Evolutionary conservation across 2,888 invertebrate genomes (phyloP).

Genomic region (Drosophila colorata): DNA sequence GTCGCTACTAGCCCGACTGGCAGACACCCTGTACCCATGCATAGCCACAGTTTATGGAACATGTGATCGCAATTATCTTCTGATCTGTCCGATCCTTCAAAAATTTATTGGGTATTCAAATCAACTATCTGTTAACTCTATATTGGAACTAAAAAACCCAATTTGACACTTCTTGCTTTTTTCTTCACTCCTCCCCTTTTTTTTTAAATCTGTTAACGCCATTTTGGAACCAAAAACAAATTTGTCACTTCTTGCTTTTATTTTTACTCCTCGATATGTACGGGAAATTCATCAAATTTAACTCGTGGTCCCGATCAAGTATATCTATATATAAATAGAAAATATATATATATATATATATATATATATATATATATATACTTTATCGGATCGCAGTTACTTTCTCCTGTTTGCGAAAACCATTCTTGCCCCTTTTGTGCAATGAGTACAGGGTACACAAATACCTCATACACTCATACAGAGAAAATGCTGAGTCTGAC

Average conservation of each 20-base stretch:
- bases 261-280: too few species aligned
- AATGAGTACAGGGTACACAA: conserved; percentile 7
- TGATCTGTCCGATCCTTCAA: not conserved
- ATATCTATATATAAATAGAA: too few species aligned
- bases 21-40: conserved; percentile 4
- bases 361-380: not conserved
- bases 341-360: not conserved
- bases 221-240: too few species aligned
- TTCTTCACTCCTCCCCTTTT: too few species aligned
- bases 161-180: too few species aligned
- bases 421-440: not conserved
- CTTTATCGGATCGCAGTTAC: not conserved
- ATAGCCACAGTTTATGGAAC: not conserved
- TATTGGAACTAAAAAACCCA: too few species aligned
- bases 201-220: too few species aligned
- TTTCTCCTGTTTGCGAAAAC: not conserved
- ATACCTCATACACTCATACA: not conserved
- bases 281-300: too few species aligned
- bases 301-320: too few species aligned
- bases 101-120: not conserved
- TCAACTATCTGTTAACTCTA: too few species aligned
- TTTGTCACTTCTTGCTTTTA: too few species aligned
- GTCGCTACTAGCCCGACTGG: not conserved
- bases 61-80: not conserved
- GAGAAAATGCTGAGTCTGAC: conserved; percentile 10